phyloP scores from a whole-genome alignment of 1,140 invertebrate species.

The Aphelenchoides avenae region DNA sequence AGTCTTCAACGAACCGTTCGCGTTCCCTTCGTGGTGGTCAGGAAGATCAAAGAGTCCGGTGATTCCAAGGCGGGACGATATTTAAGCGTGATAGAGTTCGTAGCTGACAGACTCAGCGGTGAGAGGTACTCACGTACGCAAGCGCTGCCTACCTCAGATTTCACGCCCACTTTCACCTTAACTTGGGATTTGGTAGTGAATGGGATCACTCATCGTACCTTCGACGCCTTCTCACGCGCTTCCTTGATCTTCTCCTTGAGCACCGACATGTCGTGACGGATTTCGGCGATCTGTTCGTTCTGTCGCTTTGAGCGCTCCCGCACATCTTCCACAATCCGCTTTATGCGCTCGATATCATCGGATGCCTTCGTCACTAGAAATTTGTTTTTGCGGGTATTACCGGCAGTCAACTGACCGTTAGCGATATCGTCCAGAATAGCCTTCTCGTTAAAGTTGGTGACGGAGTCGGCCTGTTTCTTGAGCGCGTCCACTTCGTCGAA shows the following conservation, averaged over 20 bases:
- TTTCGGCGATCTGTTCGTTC: constrained; percentile 24
- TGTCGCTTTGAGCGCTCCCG: constrained; percentile 28
- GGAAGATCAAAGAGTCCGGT: constrained; percentile 50
- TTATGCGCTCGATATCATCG: constrained; percentile 11
- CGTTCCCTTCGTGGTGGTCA: constrained; percentile 48
- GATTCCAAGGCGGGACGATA: constrained; percentile 52
- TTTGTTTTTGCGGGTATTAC: constrained; percentile 9
- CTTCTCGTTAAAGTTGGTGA: constrained; percentile 39
- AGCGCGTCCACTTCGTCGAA: constrained; percentile 35
- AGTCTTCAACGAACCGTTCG: constrained; percentile 36
- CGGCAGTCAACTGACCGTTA: constrained; percentile 33
- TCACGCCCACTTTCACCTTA: constrained; percentile 52
- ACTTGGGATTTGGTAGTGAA: background rate
- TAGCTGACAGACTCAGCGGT: constrained; percentile 48
- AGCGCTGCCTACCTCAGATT: constrained; percentile 33
- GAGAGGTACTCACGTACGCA: constrained; percentile 52
- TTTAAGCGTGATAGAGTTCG: constrained; percentile 47
- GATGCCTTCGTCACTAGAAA: constrained; percentile 21
- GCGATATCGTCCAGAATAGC: constrained; percentile 47
- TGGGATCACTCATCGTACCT: constrained; percentile 18
- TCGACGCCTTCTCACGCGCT: constrained; percentile 54
- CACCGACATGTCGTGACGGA: constrained; percentile 37
- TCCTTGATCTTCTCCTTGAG: constrained; percentile 57
- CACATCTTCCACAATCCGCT: constrained; percentile 17
- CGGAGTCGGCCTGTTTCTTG: constrained; percentile 32